Evolutionary conservation across 2,113 vertebrate genomes (phyloP).

Genomic region (Hemicordylus capensis): DNA sequence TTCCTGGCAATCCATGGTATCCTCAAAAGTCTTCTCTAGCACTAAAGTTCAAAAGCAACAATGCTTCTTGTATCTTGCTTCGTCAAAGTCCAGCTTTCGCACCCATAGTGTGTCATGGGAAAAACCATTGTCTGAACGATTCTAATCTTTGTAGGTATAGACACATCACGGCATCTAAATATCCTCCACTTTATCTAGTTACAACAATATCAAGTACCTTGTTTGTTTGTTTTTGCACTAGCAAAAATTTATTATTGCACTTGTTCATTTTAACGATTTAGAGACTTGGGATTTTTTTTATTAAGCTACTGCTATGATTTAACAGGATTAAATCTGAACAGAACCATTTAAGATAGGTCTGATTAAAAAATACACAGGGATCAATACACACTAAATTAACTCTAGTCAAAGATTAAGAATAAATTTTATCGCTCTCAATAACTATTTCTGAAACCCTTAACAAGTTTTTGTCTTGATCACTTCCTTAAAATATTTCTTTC

Average conservation of each 20-base stretch:
- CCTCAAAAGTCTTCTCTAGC: no score
- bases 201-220: slow-evolving; percentile 22
- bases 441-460: slow-evolving; percentile 32
- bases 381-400: slow-evolving; percentile 40
- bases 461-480: not conserved
- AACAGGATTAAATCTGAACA: slow-evolving; percentile 16
- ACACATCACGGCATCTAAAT: no score
- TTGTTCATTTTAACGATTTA: slow-evolving; percentile 36
- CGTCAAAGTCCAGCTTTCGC: no score
- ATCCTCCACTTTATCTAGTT: slow-evolving; percentile 25
- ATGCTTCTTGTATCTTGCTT: no score
- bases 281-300: slow-evolving; percentile 42
- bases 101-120: no score
- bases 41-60: no score
- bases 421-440: slow-evolving; percentile 21
- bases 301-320: slow-evolving; percentile 32
- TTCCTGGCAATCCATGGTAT: no score
- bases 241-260: slow-evolving; percentile 16
- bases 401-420: not conserved
- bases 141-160: no score
- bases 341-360: slow-evolving; percentile 29
- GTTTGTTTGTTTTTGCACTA: not conserved
- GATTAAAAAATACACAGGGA: slow-evolving; percentile 10
- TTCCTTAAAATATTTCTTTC: not conserved
- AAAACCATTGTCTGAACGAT: no score